A percentile compares a stretch with the other conserved stretches of the same genome.
Evolutionary conservation across 2,113 vertebrate species (phyloP).

Genomic region (Talpa occidentalis): DNA sequence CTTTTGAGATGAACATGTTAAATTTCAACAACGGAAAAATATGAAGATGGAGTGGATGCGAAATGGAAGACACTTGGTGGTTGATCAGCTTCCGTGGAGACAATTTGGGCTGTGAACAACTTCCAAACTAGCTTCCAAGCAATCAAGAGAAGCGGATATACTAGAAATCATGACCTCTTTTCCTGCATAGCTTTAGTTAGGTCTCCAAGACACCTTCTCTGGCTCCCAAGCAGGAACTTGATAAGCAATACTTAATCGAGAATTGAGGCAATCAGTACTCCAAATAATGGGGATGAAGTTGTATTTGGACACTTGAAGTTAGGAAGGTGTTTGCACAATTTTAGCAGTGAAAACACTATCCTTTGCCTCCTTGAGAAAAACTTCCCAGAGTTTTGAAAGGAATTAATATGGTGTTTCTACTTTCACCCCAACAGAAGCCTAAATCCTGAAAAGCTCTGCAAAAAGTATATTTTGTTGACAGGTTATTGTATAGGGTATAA

Average conservation of each 20-base stretch:
- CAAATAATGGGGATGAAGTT: neutral
- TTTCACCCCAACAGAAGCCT: slow-evolving; percentile 64
- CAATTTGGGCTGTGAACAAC: neutral
- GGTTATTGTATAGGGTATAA: slow-evolving; percentile 66
- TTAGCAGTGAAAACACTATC: slow-evolving; percentile 34
- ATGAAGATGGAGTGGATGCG: neutral
- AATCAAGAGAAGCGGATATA: neutral
- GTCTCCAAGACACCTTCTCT: neutral
- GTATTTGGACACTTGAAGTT: neutral
- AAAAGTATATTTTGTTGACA: slow-evolving; percentile 77
- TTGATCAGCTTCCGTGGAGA: neutral
- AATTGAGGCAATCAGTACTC: neutral
- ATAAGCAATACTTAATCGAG: neutral
- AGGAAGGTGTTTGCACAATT: neutral
- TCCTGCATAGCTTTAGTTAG: neutral
- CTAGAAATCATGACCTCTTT: neutral
- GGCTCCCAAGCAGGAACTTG: neutral
- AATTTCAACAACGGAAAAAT: neutral
- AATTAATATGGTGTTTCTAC: slow-evolving; percentile 65
- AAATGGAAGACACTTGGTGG: neutral
- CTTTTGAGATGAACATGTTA: neutral
- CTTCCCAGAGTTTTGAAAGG: slow-evolving; percentile 60
- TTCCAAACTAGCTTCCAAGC: neutral
- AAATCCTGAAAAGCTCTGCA: slow-evolving; percentile 51
- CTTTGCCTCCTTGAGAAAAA: slow-evolving; percentile 52